These are phyloP conservation scores for Forbesichthys agassizii DNA, from an alignment of 2,113 vertebrate genomes.

Conservation along the genomic window DNA sequence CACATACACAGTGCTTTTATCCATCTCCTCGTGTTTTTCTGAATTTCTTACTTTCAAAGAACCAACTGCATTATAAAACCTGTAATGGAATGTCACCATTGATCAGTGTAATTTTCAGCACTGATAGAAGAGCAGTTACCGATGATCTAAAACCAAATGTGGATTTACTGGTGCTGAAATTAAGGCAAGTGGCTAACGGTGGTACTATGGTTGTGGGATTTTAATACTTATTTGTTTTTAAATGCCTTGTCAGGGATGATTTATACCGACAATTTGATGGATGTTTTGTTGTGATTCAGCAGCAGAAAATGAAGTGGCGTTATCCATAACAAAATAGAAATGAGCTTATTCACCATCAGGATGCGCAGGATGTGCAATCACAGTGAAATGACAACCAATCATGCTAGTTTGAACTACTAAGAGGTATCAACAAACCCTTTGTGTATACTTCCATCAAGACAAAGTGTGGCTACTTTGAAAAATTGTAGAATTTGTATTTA, in stretches of 20 bases:
- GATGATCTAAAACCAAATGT: constrained; percentile 45
- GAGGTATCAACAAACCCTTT: constrained; percentile 60
- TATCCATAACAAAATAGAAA: constrained; percentile 73
- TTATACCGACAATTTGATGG: constrained; percentile 63
- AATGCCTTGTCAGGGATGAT: constrained; percentile 72
- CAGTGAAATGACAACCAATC: constrained; percentile 51
- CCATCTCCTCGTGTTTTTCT: not conserved
- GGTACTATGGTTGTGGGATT: constrained; percentile 39
- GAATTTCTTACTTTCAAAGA: not conserved
- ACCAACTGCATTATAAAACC: constrained; percentile 41
- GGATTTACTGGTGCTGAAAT: constrained; percentile 21
- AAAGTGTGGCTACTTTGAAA: too few relatives aligned
- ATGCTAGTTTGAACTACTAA: constrained; percentile 4
- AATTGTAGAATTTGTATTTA: too few relatives aligned
- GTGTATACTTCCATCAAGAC: too few relatives aligned
- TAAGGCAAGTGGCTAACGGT: constrained; percentile 24
- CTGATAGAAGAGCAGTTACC: constrained; percentile 44
- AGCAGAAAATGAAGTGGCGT: constrained; percentile 68
- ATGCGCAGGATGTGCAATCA: constrained; percentile 52
- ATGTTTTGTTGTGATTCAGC: constrained; percentile 63
- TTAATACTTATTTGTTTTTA: constrained; percentile 65
- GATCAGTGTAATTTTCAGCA: constrained; percentile 56
- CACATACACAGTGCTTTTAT: not conserved
- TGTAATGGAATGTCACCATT: constrained; percentile 60
- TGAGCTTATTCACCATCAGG: constrained; percentile 59